Conservation (phyloP, 2,797 vertebrate genomes). For the Xyrichtys novacula region DNA sequence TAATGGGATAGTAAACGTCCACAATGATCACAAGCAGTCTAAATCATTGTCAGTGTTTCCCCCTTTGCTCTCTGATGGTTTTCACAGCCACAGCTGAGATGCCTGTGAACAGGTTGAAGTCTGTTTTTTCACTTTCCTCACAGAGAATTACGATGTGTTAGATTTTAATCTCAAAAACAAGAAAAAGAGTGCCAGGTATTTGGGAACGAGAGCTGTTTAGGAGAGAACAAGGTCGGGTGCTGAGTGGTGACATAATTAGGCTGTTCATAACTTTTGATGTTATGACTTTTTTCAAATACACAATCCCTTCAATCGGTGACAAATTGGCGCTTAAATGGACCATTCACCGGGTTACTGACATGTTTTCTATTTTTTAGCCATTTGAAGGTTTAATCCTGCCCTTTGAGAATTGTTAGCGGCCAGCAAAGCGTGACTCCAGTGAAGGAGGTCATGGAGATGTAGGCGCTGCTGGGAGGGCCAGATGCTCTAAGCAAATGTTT, state of each 20-base stretch:
- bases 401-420: constrained; percentile 59
- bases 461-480: constrained; percentile 26
- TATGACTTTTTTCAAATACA: background rate
- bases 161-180: constrained; percentile 44
- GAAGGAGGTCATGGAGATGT: constrained; percentile 42
- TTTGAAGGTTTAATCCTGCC: constrained; percentile 68
- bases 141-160: constrained; percentile 27
- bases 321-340: constrained; percentile 41
- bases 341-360: constrained; percentile 46
- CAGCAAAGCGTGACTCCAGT: constrained; percentile 55
- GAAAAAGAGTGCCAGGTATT: constrained; percentile 32
- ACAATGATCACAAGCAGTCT: constrained; percentile 30
- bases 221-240: constrained; percentile 26
- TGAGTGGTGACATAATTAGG: constrained; percentile 25
- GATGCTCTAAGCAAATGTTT: constrained; percentile 33
- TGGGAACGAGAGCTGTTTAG: constrained; percentile 15
- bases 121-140: constrained; percentile 53
- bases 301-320: constrained; percentile 20
- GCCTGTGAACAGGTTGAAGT: constrained; percentile 55
- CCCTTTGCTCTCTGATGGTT: constrained; percentile 51
- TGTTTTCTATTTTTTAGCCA: constrained; percentile 49
- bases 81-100: constrained; percentile 58
- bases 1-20: constrained; percentile 57
- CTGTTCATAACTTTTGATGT: constrained; percentile 16
- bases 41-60: constrained; percentile 48